phyloP scores from a whole-genome alignment of 2,888 invertebrate species.

The Apoda limacodes region DNA sequence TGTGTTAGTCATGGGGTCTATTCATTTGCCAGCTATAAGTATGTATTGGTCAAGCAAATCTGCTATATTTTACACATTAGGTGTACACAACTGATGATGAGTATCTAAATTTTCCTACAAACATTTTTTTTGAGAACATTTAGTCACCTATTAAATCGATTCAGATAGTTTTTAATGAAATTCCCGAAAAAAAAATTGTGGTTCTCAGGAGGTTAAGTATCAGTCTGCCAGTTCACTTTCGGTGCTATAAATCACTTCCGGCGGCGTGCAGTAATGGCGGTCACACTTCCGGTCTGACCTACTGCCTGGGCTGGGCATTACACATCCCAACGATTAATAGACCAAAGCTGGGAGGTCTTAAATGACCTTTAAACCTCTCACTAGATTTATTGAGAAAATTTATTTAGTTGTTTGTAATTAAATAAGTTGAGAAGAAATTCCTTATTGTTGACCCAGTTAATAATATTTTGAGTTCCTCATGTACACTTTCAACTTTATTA shows the following conservation, averaged over 20 bases:
- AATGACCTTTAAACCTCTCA: neutral
- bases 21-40: too few species aligned
- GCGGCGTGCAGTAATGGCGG: constrained; percentile 32
- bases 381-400: too few species aligned
- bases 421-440: too few species aligned
- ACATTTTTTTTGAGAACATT: neutral
- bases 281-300: constrained; percentile 26
- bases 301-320: constrained; percentile 24
- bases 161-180: neutral
- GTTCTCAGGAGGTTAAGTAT: constrained; percentile 20
- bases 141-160: neutral
- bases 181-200: neutral
- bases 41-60: too few species aligned
- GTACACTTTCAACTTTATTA: too few species aligned
- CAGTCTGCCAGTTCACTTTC: constrained; percentile 22
- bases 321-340: constrained; percentile 28
- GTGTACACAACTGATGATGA: too few species aligned
- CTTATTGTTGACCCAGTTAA: too few species aligned
- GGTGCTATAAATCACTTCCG: constrained; percentile 39
- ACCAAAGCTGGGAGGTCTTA: constrained; percentile 7
- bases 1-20: too few species aligned
- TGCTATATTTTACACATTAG: too few species aligned
- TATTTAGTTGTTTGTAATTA: too few species aligned
- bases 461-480: too few species aligned
- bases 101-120: too few species aligned